Evolutionary conservation across 1,140 invertebrate species (phyloP), one percentile per base, ranked within the genome.

Genomic region (Apis cerana): DNA sequence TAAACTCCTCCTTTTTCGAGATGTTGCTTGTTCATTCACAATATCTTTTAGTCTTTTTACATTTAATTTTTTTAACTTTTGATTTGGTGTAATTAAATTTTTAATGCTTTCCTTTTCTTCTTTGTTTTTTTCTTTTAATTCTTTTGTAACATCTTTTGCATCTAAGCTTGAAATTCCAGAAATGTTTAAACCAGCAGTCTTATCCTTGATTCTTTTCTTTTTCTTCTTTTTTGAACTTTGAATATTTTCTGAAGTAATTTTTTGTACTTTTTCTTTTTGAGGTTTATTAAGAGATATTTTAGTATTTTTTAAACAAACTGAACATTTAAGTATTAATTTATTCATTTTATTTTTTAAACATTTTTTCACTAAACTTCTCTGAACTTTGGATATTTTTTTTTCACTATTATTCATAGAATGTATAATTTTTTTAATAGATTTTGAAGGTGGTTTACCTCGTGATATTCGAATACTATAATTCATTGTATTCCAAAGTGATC

Each of bases 111-210:
- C 54, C 21, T 64, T 23, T 74, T 80, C 74, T 59, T 52, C 65
- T 10, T 43, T 58, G 0, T 12, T 56, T n/a, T 5, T 67, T 62
- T 50, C 52, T 56, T 61, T 72, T 21, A 3, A 15, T 15, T 10
- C 68, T 52, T 75, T 72, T 15, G 48, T 48, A 52, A 48, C 43
- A 59, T 76, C 86, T 33, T 33, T 33, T 33, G 33, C 33, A 52
- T 48, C 83, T 58, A 19, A 62, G 23, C 62, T 84, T 61, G 59
- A 84, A 67, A 61, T 76, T 54, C 48, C 65, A 58, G 90, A 85
- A 82, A 93, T 83, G 80, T 91, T 92, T 68, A 93, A 90, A 74
- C 92, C 91, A 71, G 91, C 91, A 59, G 90, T 91, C 85, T 91
- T 93, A 56, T 94, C 92, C 69, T 86, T 93, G 4, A 50, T 88